Conservation (phyloP, 1,140 invertebrate species). For the Lordiphosa clarofinis region DNA sequence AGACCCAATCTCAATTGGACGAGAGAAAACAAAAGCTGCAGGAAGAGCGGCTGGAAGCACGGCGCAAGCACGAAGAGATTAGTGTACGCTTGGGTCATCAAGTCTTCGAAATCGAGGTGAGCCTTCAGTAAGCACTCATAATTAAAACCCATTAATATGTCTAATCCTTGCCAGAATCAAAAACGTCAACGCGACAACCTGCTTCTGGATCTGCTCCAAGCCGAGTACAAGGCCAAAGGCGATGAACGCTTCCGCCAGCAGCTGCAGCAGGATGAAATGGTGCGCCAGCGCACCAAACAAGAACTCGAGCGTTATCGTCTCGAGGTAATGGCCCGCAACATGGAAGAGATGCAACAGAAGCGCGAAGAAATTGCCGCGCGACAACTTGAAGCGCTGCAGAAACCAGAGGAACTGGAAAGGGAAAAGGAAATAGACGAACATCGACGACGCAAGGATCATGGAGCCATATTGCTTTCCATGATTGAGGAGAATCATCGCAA, state of each 20-base stretch:
- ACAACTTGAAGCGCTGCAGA: background rate
- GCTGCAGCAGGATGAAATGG: conserved; percentile 42
- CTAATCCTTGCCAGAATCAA: conserved; percentile 20
- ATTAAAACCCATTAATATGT: too few relatives aligned
- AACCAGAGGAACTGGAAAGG: background rate
- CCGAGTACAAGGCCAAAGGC: conserved; percentile 56
- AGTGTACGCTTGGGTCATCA: conserved; percentile 41
- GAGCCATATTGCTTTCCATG: conserved; percentile 46
- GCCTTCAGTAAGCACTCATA: background rate
- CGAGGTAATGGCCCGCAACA: conserved; percentile 19
- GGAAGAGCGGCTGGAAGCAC: conserved; percentile 6
- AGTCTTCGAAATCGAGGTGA: conserved; percentile 41
- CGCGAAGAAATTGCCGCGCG: conserved; percentile 15
- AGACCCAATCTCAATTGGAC: conserved; percentile 20
- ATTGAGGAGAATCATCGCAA: conserved; percentile 56
- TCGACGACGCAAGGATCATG: conserved; percentile 35
- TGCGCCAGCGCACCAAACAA: conserved; percentile 29
- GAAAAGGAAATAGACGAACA: conserved; percentile 23
- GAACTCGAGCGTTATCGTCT: conserved; percentile 44
- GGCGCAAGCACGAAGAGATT: conserved; percentile 41
- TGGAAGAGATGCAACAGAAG: conserved; percentile 26
- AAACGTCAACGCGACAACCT: conserved; percentile 45
- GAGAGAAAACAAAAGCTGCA: conserved; percentile 11
- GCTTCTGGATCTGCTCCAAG: conserved; percentile 49
- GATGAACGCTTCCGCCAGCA: conserved; percentile 55